Percentiles rank a stretch among this genome's conserved stretches.
phyloP scores from a whole-genome alignment of 1,140 invertebrate genomes.

The Conopomorpha cramerella region DNA sequence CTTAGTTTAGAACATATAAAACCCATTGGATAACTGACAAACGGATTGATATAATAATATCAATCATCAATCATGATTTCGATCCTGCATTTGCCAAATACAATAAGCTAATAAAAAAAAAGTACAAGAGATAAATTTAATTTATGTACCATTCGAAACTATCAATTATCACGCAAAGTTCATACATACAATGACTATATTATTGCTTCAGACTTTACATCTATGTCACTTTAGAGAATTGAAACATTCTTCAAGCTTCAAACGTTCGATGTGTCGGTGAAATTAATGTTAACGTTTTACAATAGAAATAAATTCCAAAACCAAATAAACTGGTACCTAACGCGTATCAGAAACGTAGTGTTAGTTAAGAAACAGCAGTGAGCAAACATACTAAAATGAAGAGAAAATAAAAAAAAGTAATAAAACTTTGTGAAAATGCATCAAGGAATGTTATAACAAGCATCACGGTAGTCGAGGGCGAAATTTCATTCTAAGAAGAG shows the following conservation, averaged over 20 bases:
- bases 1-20: too few species aligned
- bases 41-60: too few species aligned
- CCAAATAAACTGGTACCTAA: too few species aligned
- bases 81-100: background rate
- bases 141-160: conserved; percentile 11
- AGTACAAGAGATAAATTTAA: conserved; percentile 13
- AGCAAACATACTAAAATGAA: too few species aligned
- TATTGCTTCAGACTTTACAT: conserved; percentile 15
- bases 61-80: too few species aligned
- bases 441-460: conserved; percentile 37
- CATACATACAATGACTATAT: conserved; percentile 23
- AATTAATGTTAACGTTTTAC: too few species aligned
- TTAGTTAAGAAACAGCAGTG: too few species aligned
- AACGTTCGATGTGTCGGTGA: too few species aligned
- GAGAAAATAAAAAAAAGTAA: background rate
- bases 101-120: conserved; percentile 8
- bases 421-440: conserved; percentile 9
- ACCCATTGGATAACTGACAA: too few species aligned
- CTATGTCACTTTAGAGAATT: background rate
- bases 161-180: conserved; percentile 4
- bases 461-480: conserved; percentile 32
- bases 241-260: too few species aligned
- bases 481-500: conserved; percentile 9
- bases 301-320: too few species aligned
- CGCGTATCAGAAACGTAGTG: too few species aligned